These are phyloP conservation scores for Alaudala cheleensis DNA, from an alignment of 2,113 vertebrate genomes.

Conservation along the genomic window DNA sequence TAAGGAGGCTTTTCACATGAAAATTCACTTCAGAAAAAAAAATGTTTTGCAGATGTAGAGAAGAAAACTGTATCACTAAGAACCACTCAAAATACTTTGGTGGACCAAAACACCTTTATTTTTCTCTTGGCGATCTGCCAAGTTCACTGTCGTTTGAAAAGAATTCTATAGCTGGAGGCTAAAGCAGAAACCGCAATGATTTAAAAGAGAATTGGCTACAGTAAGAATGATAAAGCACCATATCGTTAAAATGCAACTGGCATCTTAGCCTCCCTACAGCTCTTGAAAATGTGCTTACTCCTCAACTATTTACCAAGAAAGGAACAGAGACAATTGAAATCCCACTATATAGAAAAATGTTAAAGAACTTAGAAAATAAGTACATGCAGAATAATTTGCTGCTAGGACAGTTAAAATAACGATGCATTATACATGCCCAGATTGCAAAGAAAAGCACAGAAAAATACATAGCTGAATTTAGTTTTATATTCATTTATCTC, in stretches of 20 bases:
- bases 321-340: conserved; percentile 77
- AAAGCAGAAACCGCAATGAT: conserved; percentile 85
- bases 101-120: conserved; percentile 84
- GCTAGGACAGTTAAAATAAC: conserved; percentile 63
- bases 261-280: conserved; percentile 83
- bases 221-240: conserved; percentile 81
- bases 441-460: conserved; percentile 42
- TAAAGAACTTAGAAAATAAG: conserved; percentile 59
- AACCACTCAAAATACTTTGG: conserved; percentile 82
- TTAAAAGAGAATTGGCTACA: conserved; percentile 91
- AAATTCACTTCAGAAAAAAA: conserved; percentile 76
- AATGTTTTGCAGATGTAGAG: conserved; percentile 85
- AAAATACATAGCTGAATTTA: conserved; percentile 28
- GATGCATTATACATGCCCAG: conserved; percentile 30
- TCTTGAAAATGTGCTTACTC: conserved; percentile 82
- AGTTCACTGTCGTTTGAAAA: conserved; percentile 83
- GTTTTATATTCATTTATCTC: not conserved
- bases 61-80: conserved; percentile 84
- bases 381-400: conserved; percentile 71
- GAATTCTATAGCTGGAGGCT: conserved; percentile 86
- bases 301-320: conserved; percentile 83
- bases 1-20: conserved; percentile 83
- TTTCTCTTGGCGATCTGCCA: conserved; percentile 81
- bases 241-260: conserved; percentile 90
- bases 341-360: conserved; percentile 72